phyloP scores from a whole-genome alignment of 2,113 vertebrate genomes.

The Neotoma lepida region DNA sequence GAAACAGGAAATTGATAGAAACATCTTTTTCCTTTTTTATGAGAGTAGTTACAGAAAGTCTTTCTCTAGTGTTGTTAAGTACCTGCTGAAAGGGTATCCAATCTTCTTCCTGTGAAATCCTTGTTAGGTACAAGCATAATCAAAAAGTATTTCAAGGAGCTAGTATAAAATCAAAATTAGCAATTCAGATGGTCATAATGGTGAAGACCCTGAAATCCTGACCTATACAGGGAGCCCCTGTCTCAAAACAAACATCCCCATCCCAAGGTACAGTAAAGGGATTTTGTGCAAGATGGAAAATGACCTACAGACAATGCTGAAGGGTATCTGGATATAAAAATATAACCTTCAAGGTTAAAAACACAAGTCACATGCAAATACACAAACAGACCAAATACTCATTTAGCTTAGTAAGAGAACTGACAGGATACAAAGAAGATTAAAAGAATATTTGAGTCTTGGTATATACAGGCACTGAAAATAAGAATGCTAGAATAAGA shows the following conservation, averaged over 20 bases:
- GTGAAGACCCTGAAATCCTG: background rate
- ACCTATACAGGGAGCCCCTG: background rate
- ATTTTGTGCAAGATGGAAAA: slow-evolving; percentile 9
- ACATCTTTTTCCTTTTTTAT: slow-evolving; percentile 47
- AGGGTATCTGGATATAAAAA: slow-evolving; percentile 29
- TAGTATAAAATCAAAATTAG: slow-evolving; percentile 42
- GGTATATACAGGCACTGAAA: slow-evolving; percentile 30
- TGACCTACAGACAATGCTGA: slow-evolving; percentile 21
- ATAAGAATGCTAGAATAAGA: slow-evolving; percentile 43
- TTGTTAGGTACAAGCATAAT: slow-evolving; percentile 56
- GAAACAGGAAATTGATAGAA: slow-evolving; percentile 52
- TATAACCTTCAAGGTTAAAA: slow-evolving; percentile 64
- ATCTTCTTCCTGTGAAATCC: slow-evolving; percentile 11
- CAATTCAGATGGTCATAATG: background rate
- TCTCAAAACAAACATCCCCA: background rate
- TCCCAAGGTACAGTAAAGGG: slow-evolving; percentile 24
- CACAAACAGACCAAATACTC: slow-evolving; percentile 31
- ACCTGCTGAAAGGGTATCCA: slow-evolving; percentile 18
- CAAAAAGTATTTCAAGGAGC: slow-evolving; percentile 52
- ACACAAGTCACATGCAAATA: slow-evolving; percentile 48
- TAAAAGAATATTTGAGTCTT: slow-evolving; percentile 45
- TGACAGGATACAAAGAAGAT: slow-evolving; percentile 11
- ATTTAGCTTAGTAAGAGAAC: slow-evolving; percentile 45
- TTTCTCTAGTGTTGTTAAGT: slow-evolving; percentile 46
- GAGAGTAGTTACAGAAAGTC: slow-evolving; percentile 43